Percentiles rank a stretch among this genome's conserved stretches.
Evolutionary conservation across 2,888 invertebrate species (phyloP).

Genomic region (Molorchus minor): DNA sequence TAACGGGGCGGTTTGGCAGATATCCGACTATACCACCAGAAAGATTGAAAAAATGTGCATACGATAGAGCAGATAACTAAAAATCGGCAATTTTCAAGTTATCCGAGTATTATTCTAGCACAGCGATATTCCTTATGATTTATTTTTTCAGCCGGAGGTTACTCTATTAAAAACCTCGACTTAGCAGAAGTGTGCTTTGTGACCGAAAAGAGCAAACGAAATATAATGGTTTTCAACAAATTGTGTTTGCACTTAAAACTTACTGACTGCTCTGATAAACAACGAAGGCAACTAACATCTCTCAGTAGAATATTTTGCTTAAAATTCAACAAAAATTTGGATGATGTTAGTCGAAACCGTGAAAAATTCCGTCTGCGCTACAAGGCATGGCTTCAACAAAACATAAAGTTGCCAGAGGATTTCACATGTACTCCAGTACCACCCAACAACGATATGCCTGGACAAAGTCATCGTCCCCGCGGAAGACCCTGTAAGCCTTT

Average conservation of each 20-base stretch:
- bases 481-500: constrained; percentile 23
- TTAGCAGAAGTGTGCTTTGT: constrained; percentile 2
- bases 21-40: no score
- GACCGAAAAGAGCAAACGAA: constrained; percentile 1
- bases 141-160: not conserved
- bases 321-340: constrained; percentile 3
- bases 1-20: no score
- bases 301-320: constrained; percentile 6
- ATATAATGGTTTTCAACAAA: not conserved
- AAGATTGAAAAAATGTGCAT: no score
- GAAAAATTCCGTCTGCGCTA: not conserved
- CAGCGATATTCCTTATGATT: not conserved
- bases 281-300: not conserved
- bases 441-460: constrained; percentile 6
- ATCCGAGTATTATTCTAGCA: no score
- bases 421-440: not conserved
- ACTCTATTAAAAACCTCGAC: not conserved
- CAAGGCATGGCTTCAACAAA: not conserved
- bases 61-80: no score
- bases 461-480: constrained; percentile 15
- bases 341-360: not conserved
- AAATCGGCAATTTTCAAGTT: no score
- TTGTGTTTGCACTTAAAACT: constrained; percentile 1
- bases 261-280: constrained; percentile 1
- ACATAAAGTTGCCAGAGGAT: constrained; percentile 1